Evolutionary conservation across 2,888 invertebrate species (phyloP).

Genomic region (Oxycera nigricornis): DNA sequence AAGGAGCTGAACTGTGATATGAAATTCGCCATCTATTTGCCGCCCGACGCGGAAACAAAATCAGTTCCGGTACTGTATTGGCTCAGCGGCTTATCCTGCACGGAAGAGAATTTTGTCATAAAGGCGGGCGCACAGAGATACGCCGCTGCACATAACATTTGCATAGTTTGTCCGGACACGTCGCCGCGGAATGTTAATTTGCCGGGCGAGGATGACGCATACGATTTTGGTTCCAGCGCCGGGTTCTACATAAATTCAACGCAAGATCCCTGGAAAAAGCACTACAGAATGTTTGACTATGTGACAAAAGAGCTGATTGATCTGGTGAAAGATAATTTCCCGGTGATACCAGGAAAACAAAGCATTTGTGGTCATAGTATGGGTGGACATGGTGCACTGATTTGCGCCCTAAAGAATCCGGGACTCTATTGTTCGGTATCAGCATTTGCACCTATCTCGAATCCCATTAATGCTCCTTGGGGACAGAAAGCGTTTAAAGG

Average conservation of each 20-base stretch:
- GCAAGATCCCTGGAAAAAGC: constrained; percentile 86
- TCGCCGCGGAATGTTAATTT: constrained; percentile 91
- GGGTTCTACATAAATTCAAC: constrained; percentile 96
- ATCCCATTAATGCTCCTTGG: constrained; percentile 86
- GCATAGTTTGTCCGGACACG: constrained; percentile 94
- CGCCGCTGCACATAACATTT: constrained; percentile 84
- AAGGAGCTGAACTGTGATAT: constrained; percentile 82
- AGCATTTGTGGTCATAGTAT: constrained; percentile 92
- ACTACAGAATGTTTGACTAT: constrained; percentile 96
- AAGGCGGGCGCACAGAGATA: constrained; percentile 94
- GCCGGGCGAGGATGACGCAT: constrained; percentile 88
- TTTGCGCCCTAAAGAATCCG: constrained; percentile 89
- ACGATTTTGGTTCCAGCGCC: constrained; percentile 95
- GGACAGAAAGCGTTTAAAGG: constrained; percentile 85
- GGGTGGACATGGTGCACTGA: constrained; percentile 97
- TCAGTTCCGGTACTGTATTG: constrained; percentile 86
- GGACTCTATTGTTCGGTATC: constrained; percentile 87
- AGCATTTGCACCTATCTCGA: constrained; percentile 94
- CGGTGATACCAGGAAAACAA: constrained; percentile 66
- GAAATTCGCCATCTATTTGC: constrained; percentile 92
- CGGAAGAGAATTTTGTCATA: constrained; percentile 92
- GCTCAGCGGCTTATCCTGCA: constrained; percentile 92
- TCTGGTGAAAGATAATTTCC: constrained; percentile 78
- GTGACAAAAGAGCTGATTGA: constrained; percentile 85
- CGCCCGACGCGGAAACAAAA: constrained; percentile 68